Percentiles rank a stretch among this genome's conserved stretches.
Conservation (phyloP, 2,888 invertebrate species). For the Limenitis camilla region DNA sequence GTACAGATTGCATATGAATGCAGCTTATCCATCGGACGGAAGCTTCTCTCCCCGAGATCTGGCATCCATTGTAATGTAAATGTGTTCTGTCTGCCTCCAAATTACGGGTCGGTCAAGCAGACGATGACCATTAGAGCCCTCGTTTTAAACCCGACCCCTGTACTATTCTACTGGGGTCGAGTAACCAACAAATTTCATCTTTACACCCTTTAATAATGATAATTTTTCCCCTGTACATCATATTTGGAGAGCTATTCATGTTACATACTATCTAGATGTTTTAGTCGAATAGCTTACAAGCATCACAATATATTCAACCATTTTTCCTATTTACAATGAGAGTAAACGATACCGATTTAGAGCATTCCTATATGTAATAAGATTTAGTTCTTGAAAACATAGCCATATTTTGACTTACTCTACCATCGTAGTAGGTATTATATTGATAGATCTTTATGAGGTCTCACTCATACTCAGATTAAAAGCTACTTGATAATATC, state of each 20-base stretch:
- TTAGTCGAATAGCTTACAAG: too few relatives aligned
- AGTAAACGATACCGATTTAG: too few relatives aligned
- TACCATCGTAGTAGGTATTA: too few relatives aligned
- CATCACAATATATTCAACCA: too few relatives aligned
- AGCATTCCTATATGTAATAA: too few relatives aligned
- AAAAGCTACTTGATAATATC: too few relatives aligned
- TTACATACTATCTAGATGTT: too few relatives aligned
- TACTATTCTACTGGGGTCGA: constrained; percentile 24
- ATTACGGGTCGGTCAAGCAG: constrained; percentile 71
- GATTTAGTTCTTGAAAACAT: too few relatives aligned
- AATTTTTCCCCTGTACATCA: constrained; percentile 33
- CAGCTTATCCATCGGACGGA: constrained; percentile 62
- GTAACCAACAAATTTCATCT: constrained; percentile 39
- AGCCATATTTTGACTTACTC: too few relatives aligned
- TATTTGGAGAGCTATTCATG: constrained; percentile 37
- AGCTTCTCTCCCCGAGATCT: constrained; percentile 50
- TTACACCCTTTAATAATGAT: constrained; percentile 32
- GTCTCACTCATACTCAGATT: too few relatives aligned
- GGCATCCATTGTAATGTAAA: constrained; percentile 70
- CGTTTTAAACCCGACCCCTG: constrained; percentile 59
- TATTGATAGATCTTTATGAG: too few relatives aligned
- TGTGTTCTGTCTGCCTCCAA: constrained; percentile 71
- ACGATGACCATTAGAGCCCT: constrained; percentile 67
- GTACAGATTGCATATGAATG: constrained; percentile 25
- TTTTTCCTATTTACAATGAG: too few relatives aligned